A percentile compares a stretch with the other conserved stretches of the same genome.
These are phyloP conservation scores for Pachliopta kotzebuea DNA, from an alignment of 2,888 invertebrate genomes.

Conservation along the genomic window DNA sequence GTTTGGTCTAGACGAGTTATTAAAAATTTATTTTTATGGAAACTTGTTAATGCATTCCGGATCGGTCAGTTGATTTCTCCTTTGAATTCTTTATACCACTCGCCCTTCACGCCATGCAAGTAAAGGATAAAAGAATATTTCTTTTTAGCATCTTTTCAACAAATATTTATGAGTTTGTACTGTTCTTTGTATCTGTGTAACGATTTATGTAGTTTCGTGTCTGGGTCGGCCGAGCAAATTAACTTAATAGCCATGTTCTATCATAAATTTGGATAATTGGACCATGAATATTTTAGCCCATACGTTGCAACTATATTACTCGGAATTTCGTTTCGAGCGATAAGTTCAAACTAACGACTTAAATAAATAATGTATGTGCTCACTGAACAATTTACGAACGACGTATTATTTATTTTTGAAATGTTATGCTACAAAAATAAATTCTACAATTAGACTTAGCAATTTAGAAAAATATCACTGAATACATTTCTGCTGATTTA, in stretches of 20 bases:
- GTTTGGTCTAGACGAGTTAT: slow-evolving; percentile 75
- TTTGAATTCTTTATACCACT: slow-evolving; percentile 23
- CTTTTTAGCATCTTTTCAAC: background rate
- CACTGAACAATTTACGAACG: slow-evolving; percentile 2
- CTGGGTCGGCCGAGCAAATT: slow-evolving; percentile 20
- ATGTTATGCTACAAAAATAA: background rate
- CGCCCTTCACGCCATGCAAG: slow-evolving; percentile 6
- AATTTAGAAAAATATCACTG: no score
- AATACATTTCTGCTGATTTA: no score
- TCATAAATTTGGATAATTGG: slow-evolving; percentile 49
- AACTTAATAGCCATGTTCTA: slow-evolving; percentile 39
- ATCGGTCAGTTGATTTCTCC: slow-evolving; percentile 37
- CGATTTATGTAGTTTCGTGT: slow-evolving; percentile 11
- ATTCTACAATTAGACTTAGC: background rate
- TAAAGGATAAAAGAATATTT: background rate
- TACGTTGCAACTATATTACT: slow-evolving; percentile 37
- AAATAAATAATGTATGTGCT: slow-evolving; percentile 37
- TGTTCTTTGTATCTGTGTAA: slow-evolving; percentile 7
- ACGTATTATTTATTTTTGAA: background rate
- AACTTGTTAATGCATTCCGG: slow-evolving; percentile 53
- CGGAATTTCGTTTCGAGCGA: slow-evolving; percentile 41
- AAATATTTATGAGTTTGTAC: slow-evolving; percentile 8
- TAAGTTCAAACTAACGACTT: slow-evolving; percentile 41
- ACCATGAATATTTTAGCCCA: slow-evolving; percentile 48
- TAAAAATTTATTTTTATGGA: slow-evolving; percentile 67